phyloP scores from a whole-genome alignment of 2,797 vertebrate genomes.

The Poeciliopsis turneri region DNA sequence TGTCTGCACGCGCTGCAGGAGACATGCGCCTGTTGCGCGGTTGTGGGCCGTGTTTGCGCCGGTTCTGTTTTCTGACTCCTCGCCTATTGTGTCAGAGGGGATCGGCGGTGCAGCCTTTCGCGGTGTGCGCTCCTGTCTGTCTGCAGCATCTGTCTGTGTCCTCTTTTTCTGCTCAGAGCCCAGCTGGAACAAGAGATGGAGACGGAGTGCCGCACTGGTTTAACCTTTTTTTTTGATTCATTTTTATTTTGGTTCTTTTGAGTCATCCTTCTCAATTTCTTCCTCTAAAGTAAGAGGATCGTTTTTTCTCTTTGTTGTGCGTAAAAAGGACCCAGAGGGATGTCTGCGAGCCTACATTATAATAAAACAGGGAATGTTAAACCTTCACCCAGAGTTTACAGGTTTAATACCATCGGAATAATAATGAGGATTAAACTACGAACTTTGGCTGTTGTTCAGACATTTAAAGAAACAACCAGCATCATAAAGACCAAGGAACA shows the following conservation, averaged over 20 bases:
- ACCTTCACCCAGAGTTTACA: neutral
- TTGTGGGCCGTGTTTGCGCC: slow-evolving; percentile 10
- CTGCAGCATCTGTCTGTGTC: slow-evolving; percentile 15
- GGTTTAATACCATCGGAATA: neutral
- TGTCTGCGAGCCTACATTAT: slow-evolving; percentile 12
- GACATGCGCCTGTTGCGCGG: slow-evolving; percentile 17
- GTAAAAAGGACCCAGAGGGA: slow-evolving; percentile 4
- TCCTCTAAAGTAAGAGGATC: slow-evolving; percentile 13
- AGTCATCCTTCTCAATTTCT: neutral
- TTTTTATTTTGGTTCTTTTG: slow-evolving; percentile 21
- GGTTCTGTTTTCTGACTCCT: slow-evolving; percentile 26
- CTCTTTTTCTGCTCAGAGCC: slow-evolving; percentile 51
- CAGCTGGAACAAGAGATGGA: slow-evolving; percentile 31
- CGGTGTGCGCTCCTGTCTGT: slow-evolving; percentile 20
- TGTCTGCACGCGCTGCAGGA: slow-evolving; percentile 22
- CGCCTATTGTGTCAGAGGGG: slow-evolving; percentile 40
- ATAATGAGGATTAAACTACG: neutral
- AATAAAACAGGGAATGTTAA: neutral
- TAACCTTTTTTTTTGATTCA: neutral
- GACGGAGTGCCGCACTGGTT: slow-evolving; percentile 17
- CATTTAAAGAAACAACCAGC: neutral
- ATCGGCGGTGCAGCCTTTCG: slow-evolving; percentile 19
- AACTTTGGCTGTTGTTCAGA: neutral
- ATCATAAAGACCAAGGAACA: neutral
- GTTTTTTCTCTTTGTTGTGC: slow-evolving; percentile 28